Conservation (phyloP, 2,888 invertebrate genomes). For the Zaprionus bogoriensis region DNA sequence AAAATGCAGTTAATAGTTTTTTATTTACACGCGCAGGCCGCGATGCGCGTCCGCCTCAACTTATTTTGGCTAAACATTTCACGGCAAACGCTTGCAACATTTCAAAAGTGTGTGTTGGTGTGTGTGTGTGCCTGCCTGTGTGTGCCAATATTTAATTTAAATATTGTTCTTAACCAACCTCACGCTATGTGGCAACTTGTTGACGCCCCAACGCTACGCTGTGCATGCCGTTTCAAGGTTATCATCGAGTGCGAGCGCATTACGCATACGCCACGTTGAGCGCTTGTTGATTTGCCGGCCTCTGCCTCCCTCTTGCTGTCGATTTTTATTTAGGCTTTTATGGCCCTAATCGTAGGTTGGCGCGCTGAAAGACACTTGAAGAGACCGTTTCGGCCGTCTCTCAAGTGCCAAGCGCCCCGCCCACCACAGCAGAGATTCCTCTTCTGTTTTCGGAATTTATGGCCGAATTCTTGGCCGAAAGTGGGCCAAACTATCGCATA, state of each 20-base stretch:
- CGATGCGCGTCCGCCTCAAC: slow-evolving; percentile 18
- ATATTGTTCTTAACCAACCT: slow-evolving; percentile 76
- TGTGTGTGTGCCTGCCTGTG: slow-evolving; percentile 16
- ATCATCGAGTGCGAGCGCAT: slow-evolving; percentile 35
- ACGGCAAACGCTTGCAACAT: slow-evolving; percentile 51
- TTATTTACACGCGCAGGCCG: slow-evolving; percentile 42
- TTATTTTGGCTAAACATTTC: slow-evolving; percentile 46
- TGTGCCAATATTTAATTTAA: slow-evolving; percentile 77
- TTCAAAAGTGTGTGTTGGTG: not conserved
- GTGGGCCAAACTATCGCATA: slow-evolving; percentile 1
- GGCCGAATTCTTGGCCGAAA: slow-evolving; percentile 25
- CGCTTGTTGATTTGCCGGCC: slow-evolving; percentile 29
- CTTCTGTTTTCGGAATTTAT: slow-evolving; percentile 24
- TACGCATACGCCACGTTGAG: slow-evolving; percentile 57
- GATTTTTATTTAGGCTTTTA: slow-evolving; percentile 37
- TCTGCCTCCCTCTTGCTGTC: not conserved
- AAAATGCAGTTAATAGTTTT: slow-evolving; percentile 61
- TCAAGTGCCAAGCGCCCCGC: slow-evolving; percentile 48
- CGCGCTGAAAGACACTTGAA: slow-evolving; percentile 54
- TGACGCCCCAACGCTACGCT: slow-evolving; percentile 25
- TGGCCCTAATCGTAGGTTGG: slow-evolving; percentile 28
- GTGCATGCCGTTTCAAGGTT: slow-evolving; percentile 64
- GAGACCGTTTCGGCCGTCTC: slow-evolving; percentile 14
- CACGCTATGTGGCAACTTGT: slow-evolving; percentile 63
- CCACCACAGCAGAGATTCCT: slow-evolving; percentile 34